phyloP scores from a whole-genome alignment of 2,888 invertebrate species.

The Lasioglossum oenotherae region DNA sequence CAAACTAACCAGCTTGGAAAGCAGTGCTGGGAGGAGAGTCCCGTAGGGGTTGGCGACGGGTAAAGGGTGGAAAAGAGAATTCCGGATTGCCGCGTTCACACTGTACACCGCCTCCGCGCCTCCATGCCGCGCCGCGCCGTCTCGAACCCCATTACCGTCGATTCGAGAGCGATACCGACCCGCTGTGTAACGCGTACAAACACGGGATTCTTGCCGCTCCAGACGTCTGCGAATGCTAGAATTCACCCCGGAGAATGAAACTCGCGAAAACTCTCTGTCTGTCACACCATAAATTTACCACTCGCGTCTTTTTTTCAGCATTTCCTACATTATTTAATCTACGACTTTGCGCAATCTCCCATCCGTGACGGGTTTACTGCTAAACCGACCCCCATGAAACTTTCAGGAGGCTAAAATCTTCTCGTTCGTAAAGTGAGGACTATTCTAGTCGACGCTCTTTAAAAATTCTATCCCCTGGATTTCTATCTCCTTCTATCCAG shows the following conservation, averaged over 20 bases:
- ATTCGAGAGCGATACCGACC: slow-evolving; percentile 59
- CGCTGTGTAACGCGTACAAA: slow-evolving; percentile 51
- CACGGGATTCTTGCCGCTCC: slow-evolving; percentile 38
- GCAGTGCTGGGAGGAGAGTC: slow-evolving; percentile 38
- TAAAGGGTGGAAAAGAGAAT: slow-evolving; percentile 66
- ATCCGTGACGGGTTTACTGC: background rate
- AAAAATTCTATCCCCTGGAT: too few relatives aligned
- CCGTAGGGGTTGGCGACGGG: slow-evolving; percentile 61
- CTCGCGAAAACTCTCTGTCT: slow-evolving; percentile 13
- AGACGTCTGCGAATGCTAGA: slow-evolving; percentile 6
- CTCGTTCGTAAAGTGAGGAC: background rate
- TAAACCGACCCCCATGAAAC: background rate
- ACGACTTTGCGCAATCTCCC: background rate
- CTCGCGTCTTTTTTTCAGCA: background rate
- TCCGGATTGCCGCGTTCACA: slow-evolving; percentile 60
- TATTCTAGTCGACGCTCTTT: background rate
- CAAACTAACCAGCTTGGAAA: slow-evolving; percentile 56
- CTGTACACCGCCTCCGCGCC: slow-evolving; percentile 42
- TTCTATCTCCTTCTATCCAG: too few relatives aligned
- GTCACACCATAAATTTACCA: background rate
- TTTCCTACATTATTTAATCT: background rate
- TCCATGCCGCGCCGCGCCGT: slow-evolving; percentile 23
- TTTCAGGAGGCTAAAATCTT: background rate
- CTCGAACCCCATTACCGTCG: slow-evolving; percentile 63
- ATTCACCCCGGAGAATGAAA: background rate